Conservation (phyloP, 2,113 vertebrate genomes). For the Ciconia stormi region DNA sequence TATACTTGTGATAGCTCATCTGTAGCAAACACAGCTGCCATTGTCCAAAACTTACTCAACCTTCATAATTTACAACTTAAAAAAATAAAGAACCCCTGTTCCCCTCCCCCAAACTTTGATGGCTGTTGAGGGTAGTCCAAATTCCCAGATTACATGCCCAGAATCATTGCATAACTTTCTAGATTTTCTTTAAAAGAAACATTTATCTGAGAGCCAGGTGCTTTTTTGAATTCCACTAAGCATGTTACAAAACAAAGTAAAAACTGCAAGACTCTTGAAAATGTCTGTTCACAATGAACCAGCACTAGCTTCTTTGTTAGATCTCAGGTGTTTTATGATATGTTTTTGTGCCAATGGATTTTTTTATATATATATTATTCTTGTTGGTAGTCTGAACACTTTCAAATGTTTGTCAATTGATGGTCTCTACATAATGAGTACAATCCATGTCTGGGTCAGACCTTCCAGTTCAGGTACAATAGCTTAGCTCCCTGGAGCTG, state of each 20-base stretch:
- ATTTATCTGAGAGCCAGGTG: not conserved
- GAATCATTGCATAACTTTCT: not conserved
- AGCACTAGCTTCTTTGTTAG: slow-evolving; percentile 28
- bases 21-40: not conserved
- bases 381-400: slow-evolving; percentile 10
- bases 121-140: not conserved
- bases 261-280: not conserved
- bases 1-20: not conserved
- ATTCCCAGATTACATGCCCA: not conserved
- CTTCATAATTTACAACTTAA: not conserved
- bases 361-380: not conserved
- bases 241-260: slow-evolving; percentile 22
- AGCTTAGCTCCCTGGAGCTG: not conserved
- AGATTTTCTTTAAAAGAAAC: not conserved
- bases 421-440: slow-evolving; percentile 27
- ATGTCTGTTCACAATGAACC: not conserved
- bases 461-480: slow-evolving; percentile 47
- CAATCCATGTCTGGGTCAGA: slow-evolving; percentile 55
- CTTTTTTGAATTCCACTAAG: not conserved
- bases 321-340: not conserved
- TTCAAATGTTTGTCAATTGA: slow-evolving; percentile 47
- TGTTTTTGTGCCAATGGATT: not conserved
- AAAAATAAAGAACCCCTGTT: not conserved
- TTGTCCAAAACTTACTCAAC: not conserved
- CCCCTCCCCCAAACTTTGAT: not conserved